Base-by-base conservation (phyloP, 2,888 invertebrate genomes). In the Junonia oenone region DNA sequence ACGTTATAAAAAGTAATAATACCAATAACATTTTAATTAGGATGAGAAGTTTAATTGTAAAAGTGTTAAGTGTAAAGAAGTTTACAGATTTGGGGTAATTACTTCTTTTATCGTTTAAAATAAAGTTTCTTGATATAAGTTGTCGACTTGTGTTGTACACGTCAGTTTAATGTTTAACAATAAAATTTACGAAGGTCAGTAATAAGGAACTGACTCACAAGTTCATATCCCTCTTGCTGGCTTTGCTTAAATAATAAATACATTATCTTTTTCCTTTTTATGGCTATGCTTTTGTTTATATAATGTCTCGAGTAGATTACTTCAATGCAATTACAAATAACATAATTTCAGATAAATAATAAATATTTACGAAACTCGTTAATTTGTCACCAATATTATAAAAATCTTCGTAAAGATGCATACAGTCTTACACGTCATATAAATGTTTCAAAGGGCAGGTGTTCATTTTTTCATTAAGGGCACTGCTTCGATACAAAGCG, bases 181-280 rank as follows among this genome's bases (percentile, higher is more conserved):
- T 53, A 45, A 27, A 58, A 31, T 47, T 47, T 31, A 47, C 14
- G 51, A 55, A 58, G 55, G 58, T 40, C 58, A 53, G 35, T 29
- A 47, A 55, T 51, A 47, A 58, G 58, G 58, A 58, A 58, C 55
- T 55, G 51, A 55, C 33, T 52, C 45, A 52, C 46, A 27, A 11
- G 45, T 19, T 29, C 13, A 37, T 52, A 38, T 37, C 45, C 14
- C 45, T 37, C n/a, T 29, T 46, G 19, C 14, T 46, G 14, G 14
- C 8, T 27, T 49, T 22, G 15, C 15, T 33, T 43, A 8, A 33
- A 45, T 15, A 19, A 29, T 29, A 27, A 29, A 37, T n/a, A 37
- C n/a, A n/a, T n/a, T 37, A 37, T 37, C 8, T 5, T 6, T 37
- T 15, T 5, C 31, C 3, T 33, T 11, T 3, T 22, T 33, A n/a